These are phyloP conservation scores for Porphyrio hochstetteri DNA, from an alignment of 2,113 vertebrate species.

Conservation along the genomic window DNA sequence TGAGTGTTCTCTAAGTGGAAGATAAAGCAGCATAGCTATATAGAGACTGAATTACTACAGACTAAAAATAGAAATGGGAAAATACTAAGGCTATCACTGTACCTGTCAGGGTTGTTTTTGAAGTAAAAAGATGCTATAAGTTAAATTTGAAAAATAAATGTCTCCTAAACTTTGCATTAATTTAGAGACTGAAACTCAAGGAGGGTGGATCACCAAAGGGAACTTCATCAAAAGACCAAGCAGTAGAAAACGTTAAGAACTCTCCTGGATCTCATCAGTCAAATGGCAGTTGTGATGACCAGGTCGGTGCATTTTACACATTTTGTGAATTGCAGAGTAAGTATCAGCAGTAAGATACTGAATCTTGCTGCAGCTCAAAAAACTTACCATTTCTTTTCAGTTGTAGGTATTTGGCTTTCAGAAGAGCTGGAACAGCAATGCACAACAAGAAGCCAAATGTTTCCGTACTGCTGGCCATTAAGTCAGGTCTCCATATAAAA, in stretches of 20 bases:
- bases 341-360: not conserved
- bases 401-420: not conserved
- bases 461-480: not conserved
- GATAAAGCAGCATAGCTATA: slow-evolving; percentile 18
- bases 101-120: not conserved
- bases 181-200: not conserved
- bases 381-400: not conserved
- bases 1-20: slow-evolving; percentile 30
- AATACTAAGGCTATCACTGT: not conserved
- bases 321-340: not conserved
- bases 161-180: not conserved
- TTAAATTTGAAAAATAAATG: not conserved
- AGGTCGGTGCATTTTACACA: not conserved
- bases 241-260: not conserved
- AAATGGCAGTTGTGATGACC: not conserved
- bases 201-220: not conserved
- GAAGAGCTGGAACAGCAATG: not conserved
- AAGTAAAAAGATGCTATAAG: not conserved
- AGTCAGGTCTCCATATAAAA: not conserved
- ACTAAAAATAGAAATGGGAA: not conserved
- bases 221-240: not conserved
- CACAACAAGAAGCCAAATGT: not conserved
- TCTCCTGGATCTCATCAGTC: not conserved
- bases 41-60: slow-evolving; percentile 3
- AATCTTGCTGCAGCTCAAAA: not conserved